Conservation (phyloP, 2,113 vertebrate genomes). For the Gnathonemus echidnorhynchus region DNA sequence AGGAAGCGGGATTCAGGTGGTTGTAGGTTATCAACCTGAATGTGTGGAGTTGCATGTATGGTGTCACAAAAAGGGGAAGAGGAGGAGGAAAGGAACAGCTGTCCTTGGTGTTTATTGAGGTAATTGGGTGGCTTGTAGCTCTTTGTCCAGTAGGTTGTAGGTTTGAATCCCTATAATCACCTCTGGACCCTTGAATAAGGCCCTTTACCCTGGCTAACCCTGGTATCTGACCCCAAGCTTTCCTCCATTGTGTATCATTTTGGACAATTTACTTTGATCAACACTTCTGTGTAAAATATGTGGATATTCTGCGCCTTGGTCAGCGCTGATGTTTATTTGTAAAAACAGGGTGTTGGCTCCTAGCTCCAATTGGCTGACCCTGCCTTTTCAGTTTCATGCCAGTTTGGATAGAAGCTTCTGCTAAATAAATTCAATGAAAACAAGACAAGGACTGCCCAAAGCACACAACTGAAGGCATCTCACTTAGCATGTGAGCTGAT, state of each 20-base stretch:
- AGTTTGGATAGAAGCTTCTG: not conserved
- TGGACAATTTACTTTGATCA: not conserved
- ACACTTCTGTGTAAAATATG: not conserved
- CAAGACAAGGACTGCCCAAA: not conserved
- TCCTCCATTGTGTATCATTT: not conserved
- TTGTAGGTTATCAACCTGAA: not conserved
- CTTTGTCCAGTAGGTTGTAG: not conserved
- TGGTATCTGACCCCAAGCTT: not conserved
- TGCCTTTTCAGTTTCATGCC: not conserved
- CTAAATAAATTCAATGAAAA: not conserved
- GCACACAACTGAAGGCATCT: not conserved
- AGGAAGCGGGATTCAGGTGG: not conserved
- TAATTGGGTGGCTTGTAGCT: not conserved
- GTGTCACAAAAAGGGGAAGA: not conserved
- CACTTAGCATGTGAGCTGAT: not conserved
- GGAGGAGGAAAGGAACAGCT: not conserved
- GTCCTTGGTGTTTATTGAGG: not conserved
- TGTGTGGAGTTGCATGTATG: not conserved
- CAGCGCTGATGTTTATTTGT: not conserved
- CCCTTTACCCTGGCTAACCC: not conserved
- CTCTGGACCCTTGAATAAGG: not conserved
- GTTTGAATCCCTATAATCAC: not conserved
- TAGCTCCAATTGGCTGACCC: not conserved
- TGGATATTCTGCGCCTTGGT: not conserved
- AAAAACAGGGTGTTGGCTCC: not conserved